Base-by-base conservation (phyloP, 2,113 vertebrate genomes). In the Illadopsis cleaveri region DNA sequence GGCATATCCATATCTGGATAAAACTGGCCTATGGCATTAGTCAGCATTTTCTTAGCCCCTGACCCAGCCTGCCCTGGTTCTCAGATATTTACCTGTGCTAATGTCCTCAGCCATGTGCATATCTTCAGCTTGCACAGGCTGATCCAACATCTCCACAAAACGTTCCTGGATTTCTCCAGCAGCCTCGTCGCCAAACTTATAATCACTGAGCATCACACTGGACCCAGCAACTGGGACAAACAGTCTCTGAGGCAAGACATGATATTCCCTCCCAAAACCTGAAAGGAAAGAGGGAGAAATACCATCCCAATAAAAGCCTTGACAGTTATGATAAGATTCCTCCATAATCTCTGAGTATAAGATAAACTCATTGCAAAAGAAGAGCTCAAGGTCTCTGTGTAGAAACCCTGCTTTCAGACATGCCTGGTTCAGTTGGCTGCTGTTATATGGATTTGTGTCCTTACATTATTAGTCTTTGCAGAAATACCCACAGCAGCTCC, bases 121-220 rank as follows among this genome's bases (percentile, higher is more conserved):
- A 61, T 98, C 96, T 81, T 98, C 97, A 90, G 94, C 66, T 87
- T 94, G 90, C 89, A 98, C 97, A 51, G 77, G 60, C 10, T 96
- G 98, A 96, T 98, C 98, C 96, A 98, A 60, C 96, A 98, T 96
- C 61, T 98, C 98, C 89, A 95, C 83, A 96, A 98, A 98, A 80
- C 95, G 98, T 47, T 98, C 98, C 93, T 97, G 97, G 72, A 98
- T 95, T 95, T 98, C 98, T 69, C 81, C 95, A 72, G 93, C 5
- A 6, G 97, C 86, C 60, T 98, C 98, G 92, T 98, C 98, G 12
- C 96, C 95, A 73, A 98, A 98, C 86, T 98, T 98, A 56, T 98
- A 98, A 94, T 98, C 98, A 91, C 98, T 98, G 45, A 98, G 94
- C 97, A 97, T 98, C 81, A 98, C 90, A 48, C 35, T 80, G 24